Evolutionary conservation across 2,888 invertebrate genomes (phyloP), one percentile per base, ranked within the genome.

Genomic region (Crocallis elinguaria): DNA sequence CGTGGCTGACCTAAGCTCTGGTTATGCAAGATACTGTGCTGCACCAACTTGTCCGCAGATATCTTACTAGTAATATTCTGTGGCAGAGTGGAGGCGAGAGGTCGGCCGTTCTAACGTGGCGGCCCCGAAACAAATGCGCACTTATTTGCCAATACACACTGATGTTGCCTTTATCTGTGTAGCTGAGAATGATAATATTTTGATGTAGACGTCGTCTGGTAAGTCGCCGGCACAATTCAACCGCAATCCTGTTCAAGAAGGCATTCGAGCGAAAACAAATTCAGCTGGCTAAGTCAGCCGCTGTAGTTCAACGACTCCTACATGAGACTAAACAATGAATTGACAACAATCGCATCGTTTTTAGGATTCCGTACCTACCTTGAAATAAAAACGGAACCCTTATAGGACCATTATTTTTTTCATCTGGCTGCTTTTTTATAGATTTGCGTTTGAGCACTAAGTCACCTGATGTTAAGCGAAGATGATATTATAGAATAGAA

Each of bases 91-190:
- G 19, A 60, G 54, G 60, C 85, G 82, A 82, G 88, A 89, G 88
- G 88, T 86, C 86, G 84, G 69, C 84, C 88, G 77, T 80, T 88
- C 86, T 83, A 85, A 81, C 79, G 73, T 74, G 79, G 75, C 76
- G 84, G 77, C 88, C 88, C 82, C 84, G 77, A 87, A 87, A 82
- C 80, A 81, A 84, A 87, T 79, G 82, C 82, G 67, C 77, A 81
- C 82, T 79, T 83, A 86, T 87, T 88, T 85, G 81, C 82, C 81
- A 86, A 87, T 82, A 83, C 74, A 66, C 64, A 66, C 66, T 67
- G 43, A 52, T 55, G 55, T 51, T 56, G 53, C 50, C 38, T 54
- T 30, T 54, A 57, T 37, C 33, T 52, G 37, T 21, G 35, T 38
- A 14, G 29, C 41, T 14, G 29, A 42, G 30, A 52, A 36, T 41